Evolutionary conservation across 2,113 vertebrate genomes (phyloP).

Genomic region (Delphinus delphis): DNA sequence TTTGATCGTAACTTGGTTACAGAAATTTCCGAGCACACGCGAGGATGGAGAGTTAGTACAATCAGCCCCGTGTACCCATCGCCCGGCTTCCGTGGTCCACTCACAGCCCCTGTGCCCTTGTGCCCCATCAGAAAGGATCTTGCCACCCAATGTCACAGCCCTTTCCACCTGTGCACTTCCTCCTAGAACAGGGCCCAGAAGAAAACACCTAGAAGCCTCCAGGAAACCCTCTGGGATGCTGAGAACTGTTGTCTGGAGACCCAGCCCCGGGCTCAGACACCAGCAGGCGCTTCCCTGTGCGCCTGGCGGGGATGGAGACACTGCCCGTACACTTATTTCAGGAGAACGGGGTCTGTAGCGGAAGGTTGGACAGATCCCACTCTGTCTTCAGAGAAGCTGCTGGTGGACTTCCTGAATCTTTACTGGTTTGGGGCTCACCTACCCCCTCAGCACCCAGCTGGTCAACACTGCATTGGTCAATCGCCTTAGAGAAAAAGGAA

Average conservation of each 20-base stretch:
- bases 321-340: background rate
- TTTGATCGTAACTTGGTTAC: background rate
- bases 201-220: background rate
- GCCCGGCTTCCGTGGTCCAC: background rate
- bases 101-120: background rate
- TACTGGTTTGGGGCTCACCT: background rate
- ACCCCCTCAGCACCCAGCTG: background rate
- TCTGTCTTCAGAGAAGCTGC: background rate
- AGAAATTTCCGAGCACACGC: background rate
- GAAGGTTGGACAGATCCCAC: background rate
- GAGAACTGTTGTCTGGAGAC: background rate
- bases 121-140: background rate
- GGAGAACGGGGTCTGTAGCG: background rate
- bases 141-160: accelerated
- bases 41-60: background rate
- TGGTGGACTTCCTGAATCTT: slow-evolving; percentile 10
- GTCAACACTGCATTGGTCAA: background rate
- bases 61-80: accelerated
- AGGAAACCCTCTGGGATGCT: background rate
- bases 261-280: background rate
- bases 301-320: accelerated
- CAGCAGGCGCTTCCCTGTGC: accelerated
- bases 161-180: no score
- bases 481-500: slow-evolving; percentile 33
- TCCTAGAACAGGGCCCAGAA: background rate